phyloP scores from a whole-genome alignment of 1,140 invertebrate species.

The Platyscapa corneri region DNA sequence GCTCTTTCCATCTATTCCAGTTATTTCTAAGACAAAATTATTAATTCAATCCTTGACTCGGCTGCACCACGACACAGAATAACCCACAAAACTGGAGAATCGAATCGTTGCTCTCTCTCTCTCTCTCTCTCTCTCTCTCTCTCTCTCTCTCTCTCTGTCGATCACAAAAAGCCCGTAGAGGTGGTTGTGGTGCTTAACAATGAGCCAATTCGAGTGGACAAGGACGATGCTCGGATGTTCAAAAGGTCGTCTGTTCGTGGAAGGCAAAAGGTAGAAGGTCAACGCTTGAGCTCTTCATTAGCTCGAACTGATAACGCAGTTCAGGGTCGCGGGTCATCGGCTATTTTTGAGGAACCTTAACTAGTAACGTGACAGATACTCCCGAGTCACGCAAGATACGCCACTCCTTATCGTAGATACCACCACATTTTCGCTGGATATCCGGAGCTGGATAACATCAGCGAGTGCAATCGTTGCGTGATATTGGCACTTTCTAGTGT shows the following conservation, averaged over 20 bases:
- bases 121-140: too few species aligned
- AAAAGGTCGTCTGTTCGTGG: not conserved
- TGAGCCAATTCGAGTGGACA: too few species aligned
- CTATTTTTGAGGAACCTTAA: slow-evolving; percentile 31
- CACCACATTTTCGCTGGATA: not conserved
- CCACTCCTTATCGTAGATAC: not conserved
- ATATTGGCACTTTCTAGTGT: not conserved
- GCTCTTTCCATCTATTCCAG: too few species aligned
- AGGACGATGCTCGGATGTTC: too few species aligned
- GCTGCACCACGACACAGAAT: too few species aligned
- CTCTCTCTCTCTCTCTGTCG: too few species aligned
- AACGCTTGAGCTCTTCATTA: not conserved
- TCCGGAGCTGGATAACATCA: not conserved
- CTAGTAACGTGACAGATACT: not conserved
- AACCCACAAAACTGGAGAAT: too few species aligned
- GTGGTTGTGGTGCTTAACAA: too few species aligned
- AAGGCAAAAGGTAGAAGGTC: not conserved
- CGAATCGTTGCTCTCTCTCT: too few species aligned
- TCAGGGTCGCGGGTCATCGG: not conserved
- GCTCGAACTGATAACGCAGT: not conserved
- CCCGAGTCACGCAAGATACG: slow-evolving; percentile 29
- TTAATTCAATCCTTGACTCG: too few species aligned
- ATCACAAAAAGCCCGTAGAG: too few species aligned
- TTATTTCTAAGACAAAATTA: too few species aligned
- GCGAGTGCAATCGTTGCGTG: not conserved